These are phyloP conservation scores for Euura saliciscinereae DNA, from an alignment of 1,140 invertebrate genomes.

Conservation along the genomic window DNA sequence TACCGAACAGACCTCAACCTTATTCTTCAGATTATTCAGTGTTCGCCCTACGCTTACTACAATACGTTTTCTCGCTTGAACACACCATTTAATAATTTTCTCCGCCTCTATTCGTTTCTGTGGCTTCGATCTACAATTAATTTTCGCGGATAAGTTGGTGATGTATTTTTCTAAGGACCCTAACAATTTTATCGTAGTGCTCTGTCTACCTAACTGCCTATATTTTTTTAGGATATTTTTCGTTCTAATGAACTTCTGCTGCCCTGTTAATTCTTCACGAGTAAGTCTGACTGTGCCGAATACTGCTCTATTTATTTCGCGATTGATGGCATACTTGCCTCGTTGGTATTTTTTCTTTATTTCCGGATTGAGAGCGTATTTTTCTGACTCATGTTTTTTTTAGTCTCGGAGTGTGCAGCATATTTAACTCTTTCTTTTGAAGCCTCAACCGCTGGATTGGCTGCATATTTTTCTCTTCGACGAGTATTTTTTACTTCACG, in stretches of 20 bases:
- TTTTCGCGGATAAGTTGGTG: background rate
- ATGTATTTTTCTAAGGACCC: background rate
- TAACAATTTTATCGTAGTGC: background rate
- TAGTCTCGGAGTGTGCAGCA: background rate
- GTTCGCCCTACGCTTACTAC: background rate
- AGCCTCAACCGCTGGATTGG: background rate
- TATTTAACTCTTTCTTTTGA: background rate
- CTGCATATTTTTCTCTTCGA: background rate
- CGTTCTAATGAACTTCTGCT: background rate
- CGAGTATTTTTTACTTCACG: background rate
- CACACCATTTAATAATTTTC: too few relatives aligned
- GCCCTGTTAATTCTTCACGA: background rate
- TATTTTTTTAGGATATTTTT: background rate
- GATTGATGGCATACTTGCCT: background rate
- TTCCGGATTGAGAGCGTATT: background rate
- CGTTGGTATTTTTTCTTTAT: background rate
- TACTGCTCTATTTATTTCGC: background rate
- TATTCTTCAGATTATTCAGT: background rate
- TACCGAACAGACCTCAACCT: background rate
- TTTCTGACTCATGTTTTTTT: background rate
- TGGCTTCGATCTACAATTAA: background rate
- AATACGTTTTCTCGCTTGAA: background rate
- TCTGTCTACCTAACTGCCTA: background rate
- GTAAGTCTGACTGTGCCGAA: background rate
- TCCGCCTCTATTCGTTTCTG: background rate